Conservation (phyloP, 2,888 invertebrate genomes). For the Cantharis nigra region DNA sequence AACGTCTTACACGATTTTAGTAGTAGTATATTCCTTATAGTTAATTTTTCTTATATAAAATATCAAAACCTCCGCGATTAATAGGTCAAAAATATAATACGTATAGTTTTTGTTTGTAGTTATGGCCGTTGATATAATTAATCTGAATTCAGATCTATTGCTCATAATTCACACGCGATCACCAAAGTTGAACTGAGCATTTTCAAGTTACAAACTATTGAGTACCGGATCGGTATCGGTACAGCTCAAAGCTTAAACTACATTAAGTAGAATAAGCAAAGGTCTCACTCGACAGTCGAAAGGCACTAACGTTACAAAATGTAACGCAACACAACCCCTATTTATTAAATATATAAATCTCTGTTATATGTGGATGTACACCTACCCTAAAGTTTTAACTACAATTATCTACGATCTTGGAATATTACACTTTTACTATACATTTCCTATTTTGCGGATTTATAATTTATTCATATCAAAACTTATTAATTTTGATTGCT, state of each 20-base stretch:
- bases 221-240: conserved; percentile 48
- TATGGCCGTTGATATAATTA: conserved; percentile 52
- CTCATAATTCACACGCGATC: conserved; percentile 43
- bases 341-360: conserved; percentile 49
- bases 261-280: conserved; percentile 36
- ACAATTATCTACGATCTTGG: conserved; percentile 33
- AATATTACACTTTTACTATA: conserved; percentile 22
- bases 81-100: conserved; percentile 35
- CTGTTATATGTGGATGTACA: conserved; percentile 54
- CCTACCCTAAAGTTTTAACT: conserved; percentile 44
- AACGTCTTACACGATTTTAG: background rate
- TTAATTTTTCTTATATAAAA: conserved; percentile 4
- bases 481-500: conserved; percentile 29
- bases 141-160: conserved; percentile 56
- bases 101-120: conserved; percentile 42
- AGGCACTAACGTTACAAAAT: conserved; percentile 56
- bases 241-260: conserved; percentile 39
- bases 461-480: conserved; percentile 15
- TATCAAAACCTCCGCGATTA: conserved; percentile 23
- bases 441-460: conserved; percentile 22
- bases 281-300: conserved; percentile 58
- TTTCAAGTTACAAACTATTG: conserved; percentile 33
- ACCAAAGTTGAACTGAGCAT: conserved; percentile 37
- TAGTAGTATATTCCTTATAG: background rate
- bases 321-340: conserved; percentile 56